phyloP scores from a whole-genome alignment of 2,113 vertebrate genomes.

The Paradoxurus hermaphroditus region DNA sequence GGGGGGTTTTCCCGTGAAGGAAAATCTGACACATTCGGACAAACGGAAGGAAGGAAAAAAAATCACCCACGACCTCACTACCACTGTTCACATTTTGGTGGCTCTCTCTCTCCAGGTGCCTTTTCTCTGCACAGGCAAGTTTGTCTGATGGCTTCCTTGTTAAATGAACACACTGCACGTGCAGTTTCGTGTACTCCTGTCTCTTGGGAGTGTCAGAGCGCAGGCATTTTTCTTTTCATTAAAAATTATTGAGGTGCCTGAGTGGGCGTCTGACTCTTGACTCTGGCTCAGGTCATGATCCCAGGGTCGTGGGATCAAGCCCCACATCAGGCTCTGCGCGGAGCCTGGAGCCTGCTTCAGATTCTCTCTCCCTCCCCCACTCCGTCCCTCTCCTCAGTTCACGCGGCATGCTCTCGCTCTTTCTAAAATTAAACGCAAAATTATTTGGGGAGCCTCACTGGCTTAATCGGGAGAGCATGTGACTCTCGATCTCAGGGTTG shows the following conservation, averaged over 20 bases:
- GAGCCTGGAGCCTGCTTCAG: no score
- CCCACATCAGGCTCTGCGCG: no score
- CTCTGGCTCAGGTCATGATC: no score
- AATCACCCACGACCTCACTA: background rate
- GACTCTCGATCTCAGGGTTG: background rate
- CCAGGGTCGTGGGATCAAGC: no score
- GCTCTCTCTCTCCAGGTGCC: background rate
- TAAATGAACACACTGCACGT: background rate
- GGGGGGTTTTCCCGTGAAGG: background rate
- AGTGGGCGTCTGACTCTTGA: no score
- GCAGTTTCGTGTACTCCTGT: background rate
- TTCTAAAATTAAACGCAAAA: no score
- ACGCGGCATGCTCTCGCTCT: no score
- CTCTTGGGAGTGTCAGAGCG: background rate
- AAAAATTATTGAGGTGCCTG: background rate
- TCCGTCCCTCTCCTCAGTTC: no score
- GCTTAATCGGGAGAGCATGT: background rate
- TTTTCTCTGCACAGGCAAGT: background rate
- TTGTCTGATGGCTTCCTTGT: background rate
- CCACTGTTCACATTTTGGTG: background rate
- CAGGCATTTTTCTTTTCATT: background rate
- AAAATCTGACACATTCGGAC: background rate
- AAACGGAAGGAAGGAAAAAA: background rate
- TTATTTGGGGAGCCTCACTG: background rate
- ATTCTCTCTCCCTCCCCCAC: no score